Evolutionary conservation across 2,797 vertebrate genomes (phyloP), one percentile per base, ranked within the genome.

Genomic region (Percopsis omiscomaycus): DNA sequence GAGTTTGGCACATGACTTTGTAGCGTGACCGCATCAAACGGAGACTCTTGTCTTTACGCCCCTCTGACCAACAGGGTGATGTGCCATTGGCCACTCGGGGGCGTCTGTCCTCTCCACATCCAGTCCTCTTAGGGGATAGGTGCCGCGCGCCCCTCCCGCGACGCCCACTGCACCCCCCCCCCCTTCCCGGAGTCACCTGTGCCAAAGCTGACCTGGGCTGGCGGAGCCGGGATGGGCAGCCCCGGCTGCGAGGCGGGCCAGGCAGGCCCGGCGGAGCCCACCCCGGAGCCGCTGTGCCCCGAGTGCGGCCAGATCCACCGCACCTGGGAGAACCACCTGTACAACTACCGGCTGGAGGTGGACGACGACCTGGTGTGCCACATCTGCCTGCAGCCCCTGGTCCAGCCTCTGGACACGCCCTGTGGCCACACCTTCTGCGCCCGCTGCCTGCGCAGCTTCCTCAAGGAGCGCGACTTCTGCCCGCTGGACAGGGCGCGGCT

Each of bases 331-430:
- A 98, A 98, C 87, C 97, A 99, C 82, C 91, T 98, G 50, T 99
- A 97, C 85, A 98, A 99, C 87, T 99, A 99, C 84, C 94, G 95
- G 54, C 93, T 98, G 0, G 97, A 99, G 77, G 96, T 99, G 84
- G 97, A 99, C 0, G 97, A 98, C 1, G 97, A 99, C 87, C 92
- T 99, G 74, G 96, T 98, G 83, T 99, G 97, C 92, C 97, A 99
- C 80, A 99, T 99, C 85, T 99, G 97, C 93, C 94, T 98, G 91
- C 97, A 99, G 91, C 97, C 97, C 4, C 93, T 99, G 87, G 88
- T 99, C 85, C 95, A 96, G 92, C 97, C 97, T 0, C 91, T 98
- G 30, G 97, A 99, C 81, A 99, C 97, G 0, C 97, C 97, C 5
- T 99, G 97, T 50, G 97, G 97, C 61, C 97, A 99, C 91, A 99